phyloP scores from a whole-genome alignment of 1,140 invertebrate genomes.

The Achatina immaculata region DNA sequence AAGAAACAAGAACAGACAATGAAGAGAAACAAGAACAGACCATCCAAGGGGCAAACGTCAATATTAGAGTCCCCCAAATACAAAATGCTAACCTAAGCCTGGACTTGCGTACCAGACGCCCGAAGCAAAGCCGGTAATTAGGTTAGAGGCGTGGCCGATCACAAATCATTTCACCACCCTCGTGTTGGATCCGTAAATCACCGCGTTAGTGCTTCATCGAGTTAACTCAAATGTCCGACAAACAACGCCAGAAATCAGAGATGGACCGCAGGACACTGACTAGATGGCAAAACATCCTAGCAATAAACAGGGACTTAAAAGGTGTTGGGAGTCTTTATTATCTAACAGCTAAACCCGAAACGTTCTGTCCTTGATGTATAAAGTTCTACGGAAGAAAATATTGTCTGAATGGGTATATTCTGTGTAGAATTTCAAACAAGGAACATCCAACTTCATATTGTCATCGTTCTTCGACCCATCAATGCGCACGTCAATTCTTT shows the following conservation, averaged over 20 bases:
- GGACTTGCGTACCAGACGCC: conserved; percentile 6
- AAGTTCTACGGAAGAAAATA: too few relatives aligned
- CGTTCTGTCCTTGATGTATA: too few relatives aligned
- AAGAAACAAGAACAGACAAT: too few relatives aligned
- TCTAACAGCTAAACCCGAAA: not conserved
- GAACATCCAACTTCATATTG: too few relatives aligned
- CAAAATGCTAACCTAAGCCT: conserved; percentile 2
- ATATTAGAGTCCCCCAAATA: not conserved
- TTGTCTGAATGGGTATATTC: too few relatives aligned
- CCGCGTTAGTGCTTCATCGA: conserved; percentile 9
- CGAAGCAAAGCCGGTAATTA: not conserved
- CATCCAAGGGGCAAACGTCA: not conserved
- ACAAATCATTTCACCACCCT: not conserved
- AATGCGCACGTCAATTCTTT: too few relatives aligned
- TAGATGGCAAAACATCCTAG: not conserved
- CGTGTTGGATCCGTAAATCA: conserved; percentile 8
- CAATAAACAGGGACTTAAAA: not conserved
- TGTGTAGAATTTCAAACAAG: too few relatives aligned
- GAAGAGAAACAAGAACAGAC: too few relatives aligned
- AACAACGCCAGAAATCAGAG: conserved; percentile 10
- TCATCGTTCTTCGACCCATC: too few relatives aligned
- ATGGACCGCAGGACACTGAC: not conserved
- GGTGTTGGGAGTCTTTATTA: not conserved
- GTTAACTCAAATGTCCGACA: conserved; percentile 18
- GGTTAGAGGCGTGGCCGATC: conserved; percentile 15